Percentiles rank a stretch among this genome's conserved stretches.
Evolutionary conservation across 2,113 vertebrate genomes (phyloP).

Genomic region (Equus quagga): DNA sequence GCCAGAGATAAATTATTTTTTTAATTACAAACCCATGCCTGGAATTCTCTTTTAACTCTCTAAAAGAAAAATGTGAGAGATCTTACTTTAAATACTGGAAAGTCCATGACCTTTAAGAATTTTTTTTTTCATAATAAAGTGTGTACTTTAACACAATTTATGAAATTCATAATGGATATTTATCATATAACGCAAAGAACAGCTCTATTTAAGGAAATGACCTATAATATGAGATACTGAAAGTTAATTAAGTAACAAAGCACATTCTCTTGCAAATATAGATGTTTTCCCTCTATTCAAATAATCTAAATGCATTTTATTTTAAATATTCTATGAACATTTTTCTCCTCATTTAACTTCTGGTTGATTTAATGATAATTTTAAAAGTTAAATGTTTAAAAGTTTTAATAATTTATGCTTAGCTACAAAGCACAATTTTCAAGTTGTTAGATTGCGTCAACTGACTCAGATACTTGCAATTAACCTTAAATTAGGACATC

Average conservation of each 20-base stretch:
- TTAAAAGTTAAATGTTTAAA: slow-evolving; percentile 64
- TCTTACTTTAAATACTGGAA: background rate
- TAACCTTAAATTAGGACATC: slow-evolving; percentile 30
- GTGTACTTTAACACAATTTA: background rate
- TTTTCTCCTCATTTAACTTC: background rate
- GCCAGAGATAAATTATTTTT: background rate
- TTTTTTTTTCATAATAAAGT: background rate
- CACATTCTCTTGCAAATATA: background rate
- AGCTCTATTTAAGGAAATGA: slow-evolving; percentile 2
- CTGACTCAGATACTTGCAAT: background rate
- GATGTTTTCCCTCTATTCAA: background rate
- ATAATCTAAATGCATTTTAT: background rate
- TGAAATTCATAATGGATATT: background rate
- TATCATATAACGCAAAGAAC: background rate
- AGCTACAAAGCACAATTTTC: slow-evolving; percentile 49
- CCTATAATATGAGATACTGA: background rate
- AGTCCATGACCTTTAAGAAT: background rate
- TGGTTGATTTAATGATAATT: background rate
- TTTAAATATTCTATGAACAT: slow-evolving; percentile 12
- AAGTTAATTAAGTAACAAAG: slow-evolving; percentile 5
- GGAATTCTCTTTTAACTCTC: background rate
- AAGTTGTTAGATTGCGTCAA: background rate
- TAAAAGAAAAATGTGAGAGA: background rate
- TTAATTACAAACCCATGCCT: background rate
- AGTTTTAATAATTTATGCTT: slow-evolving; percentile 20